These are phyloP conservation scores for Epinephelus moara DNA, from an alignment of 2,113 vertebrate genomes.

Conservation along the genomic window DNA sequence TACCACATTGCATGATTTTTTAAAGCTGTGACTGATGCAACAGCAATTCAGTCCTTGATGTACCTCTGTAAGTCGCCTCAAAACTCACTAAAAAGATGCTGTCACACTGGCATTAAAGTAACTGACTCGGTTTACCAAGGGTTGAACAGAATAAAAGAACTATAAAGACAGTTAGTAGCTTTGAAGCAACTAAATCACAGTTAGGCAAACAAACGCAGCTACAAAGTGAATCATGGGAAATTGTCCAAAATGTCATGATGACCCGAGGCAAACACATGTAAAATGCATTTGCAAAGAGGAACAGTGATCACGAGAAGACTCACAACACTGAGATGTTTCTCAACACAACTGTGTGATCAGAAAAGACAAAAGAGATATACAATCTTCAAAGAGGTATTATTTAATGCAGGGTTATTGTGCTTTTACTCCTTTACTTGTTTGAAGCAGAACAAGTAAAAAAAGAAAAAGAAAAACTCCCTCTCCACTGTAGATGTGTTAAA, in stretches of 20 bases:
- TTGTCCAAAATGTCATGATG: constrained; percentile 3
- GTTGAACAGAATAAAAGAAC: neutral
- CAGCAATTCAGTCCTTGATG: neutral
- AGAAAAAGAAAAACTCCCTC: no score
- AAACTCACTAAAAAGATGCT: constrained; percentile 1
- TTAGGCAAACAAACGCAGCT: neutral
- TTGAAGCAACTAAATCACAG: neutral
- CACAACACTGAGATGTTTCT: neutral
- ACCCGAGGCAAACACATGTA: constrained; percentile 46
- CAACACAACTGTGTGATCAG: neutral
- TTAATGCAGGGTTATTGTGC: neutral
- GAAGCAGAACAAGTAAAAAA: neutral
- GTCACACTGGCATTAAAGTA: neutral
- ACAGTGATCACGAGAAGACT: constrained; percentile 21
- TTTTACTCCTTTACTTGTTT: neutral
- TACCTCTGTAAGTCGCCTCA: neutral
- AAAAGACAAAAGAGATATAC: neutral
- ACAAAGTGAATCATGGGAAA: constrained; percentile 24
- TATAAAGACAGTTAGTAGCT: neutral
- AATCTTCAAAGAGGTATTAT: neutral
- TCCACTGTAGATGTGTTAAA: constrained; percentile 10
- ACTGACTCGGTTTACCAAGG: neutral
- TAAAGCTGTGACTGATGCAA: neutral
- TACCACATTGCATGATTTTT: neutral
- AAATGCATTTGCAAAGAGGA: constrained; percentile 34